Evolutionary conservation across 2,113 vertebrate genomes (phyloP).

Genomic region (Hemiscyllium ocellatum): DNA sequence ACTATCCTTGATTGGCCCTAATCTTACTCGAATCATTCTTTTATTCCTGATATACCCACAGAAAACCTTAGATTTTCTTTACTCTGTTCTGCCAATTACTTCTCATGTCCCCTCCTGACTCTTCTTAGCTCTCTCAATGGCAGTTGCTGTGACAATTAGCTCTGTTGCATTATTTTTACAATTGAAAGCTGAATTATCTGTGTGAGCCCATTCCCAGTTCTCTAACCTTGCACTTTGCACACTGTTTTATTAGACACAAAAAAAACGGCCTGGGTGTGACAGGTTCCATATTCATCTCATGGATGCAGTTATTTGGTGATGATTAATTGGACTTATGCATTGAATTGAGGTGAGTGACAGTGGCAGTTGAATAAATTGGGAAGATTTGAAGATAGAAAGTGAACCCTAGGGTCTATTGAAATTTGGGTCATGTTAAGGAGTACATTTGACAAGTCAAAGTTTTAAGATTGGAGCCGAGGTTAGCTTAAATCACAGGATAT

Average conservation of each 20-base stretch:
- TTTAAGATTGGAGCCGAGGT: not conserved
- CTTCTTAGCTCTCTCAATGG: no score
- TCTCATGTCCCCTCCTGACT: no score
- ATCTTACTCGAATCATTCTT: no score
- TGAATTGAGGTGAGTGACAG: not conserved
- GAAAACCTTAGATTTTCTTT: no score
- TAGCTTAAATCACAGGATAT: not conserved
- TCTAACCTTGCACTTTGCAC: not conserved
- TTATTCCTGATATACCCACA: no score
- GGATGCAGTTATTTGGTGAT: not conserved
- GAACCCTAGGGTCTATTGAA: not conserved
- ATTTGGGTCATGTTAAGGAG: not conserved
- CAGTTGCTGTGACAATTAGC: no score
- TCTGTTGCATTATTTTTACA: no score
- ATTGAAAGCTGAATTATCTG: not conserved
- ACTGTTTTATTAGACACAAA: not conserved
- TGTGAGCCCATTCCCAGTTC: no score
- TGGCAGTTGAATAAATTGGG: not conserved
- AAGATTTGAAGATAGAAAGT: not conserved
- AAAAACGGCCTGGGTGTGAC: not conserved
- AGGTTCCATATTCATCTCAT: not conserved
- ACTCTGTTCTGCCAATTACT: no score
- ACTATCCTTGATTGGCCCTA: no score
- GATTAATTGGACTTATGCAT: not conserved
- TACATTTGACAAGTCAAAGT: not conserved